A percentile compares a stretch with the other conserved stretches of the same genome.
These are phyloP conservation scores for Solea senegalensis DNA, from an alignment of 2,113 vertebrate species.

Conservation along the genomic window DNA sequence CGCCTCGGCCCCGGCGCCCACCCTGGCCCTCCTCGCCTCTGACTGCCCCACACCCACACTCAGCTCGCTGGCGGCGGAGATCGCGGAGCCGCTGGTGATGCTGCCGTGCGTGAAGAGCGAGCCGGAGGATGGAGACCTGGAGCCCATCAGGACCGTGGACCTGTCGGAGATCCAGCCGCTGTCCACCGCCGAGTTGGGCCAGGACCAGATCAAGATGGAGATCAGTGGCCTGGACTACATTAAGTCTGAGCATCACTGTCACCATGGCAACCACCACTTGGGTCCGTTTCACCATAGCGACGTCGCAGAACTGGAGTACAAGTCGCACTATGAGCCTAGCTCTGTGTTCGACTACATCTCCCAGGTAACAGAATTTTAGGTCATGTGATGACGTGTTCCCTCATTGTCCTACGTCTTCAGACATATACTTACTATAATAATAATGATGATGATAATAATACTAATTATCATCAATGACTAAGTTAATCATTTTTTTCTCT, in stretches of 20 bases:
- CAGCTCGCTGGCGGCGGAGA: conserved; percentile 76
- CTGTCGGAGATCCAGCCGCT: conserved; percentile 83
- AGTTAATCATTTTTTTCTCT: no score
- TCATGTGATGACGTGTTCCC: no score
- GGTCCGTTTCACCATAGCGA: conserved; percentile 69
- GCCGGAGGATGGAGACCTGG: conserved; percentile 76
- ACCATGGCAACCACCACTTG: conserved; percentile 69
- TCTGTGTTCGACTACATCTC: conserved; percentile 84
- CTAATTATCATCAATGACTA: no score
- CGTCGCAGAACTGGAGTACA: conserved; percentile 80
- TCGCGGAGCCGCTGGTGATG: conserved; percentile 80
- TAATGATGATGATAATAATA: no score
- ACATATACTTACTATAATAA: no score
- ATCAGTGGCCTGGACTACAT: conserved; percentile 86
- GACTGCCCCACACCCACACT: conserved; percentile 77
- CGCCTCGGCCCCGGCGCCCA: conserved; percentile 37
- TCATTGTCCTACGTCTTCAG: no score
- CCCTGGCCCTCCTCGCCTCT: conserved; percentile 72
- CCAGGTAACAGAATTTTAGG: conserved; percentile 58
- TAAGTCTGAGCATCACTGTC: conserved; percentile 79
- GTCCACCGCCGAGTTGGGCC: conserved; percentile 82
- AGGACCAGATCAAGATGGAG: conserved; percentile 85
- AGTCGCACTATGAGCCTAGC: conserved; percentile 81
- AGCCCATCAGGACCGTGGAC: conserved; percentile 81
- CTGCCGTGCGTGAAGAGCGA: conserved; percentile 83